Conservation (phyloP, 2,888 invertebrate species). For the Seira ritae region DNA sequence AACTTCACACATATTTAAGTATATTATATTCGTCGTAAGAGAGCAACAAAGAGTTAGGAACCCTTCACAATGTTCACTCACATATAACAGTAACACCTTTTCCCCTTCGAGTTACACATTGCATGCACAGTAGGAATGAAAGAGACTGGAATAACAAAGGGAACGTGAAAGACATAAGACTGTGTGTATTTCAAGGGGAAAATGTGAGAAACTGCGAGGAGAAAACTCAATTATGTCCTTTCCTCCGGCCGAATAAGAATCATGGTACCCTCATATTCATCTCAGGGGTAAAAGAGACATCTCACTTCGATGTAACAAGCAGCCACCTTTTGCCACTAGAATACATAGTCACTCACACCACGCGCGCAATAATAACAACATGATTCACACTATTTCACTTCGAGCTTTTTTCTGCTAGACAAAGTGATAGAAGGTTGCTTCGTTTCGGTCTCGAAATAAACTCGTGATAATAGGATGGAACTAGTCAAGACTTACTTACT, state of each 20-base stretch:
- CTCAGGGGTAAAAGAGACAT: background rate
- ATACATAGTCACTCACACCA: background rate
- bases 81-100: no score
- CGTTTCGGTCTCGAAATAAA: background rate
- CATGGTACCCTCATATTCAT: background rate
- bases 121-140: no score
- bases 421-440: background rate
- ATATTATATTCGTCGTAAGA: no score
- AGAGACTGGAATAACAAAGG: no score
- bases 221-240: background rate
- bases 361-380: background rate
- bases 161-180: no score
- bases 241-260: background rate
- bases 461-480: background rate
- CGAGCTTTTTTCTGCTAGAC: background rate
- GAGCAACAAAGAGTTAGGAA: no score
- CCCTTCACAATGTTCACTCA: no score
- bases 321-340: background rate
- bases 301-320: background rate
- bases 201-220: background rate
- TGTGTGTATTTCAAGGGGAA: background rate
- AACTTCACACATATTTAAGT: no score
- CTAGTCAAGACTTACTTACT: no score
- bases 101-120: no score
- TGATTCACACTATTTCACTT: slow-evolving; percentile 2